Evolutionary conservation across 2,888 invertebrate species (phyloP).

Genomic region (Mythimna ferrago): DNA sequence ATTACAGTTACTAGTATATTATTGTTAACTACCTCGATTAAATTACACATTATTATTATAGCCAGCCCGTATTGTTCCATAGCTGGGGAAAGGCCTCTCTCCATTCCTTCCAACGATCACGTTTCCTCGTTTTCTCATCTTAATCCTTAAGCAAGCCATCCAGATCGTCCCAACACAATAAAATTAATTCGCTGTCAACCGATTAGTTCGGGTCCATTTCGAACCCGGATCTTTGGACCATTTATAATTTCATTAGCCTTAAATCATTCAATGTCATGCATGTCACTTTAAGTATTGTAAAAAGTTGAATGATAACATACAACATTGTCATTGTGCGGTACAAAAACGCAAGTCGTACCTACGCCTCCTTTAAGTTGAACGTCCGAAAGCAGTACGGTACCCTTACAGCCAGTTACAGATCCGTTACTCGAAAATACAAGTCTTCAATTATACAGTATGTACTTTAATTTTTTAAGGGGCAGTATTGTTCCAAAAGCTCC

Average conservation of each 20-base stretch:
- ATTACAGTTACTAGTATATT: background rate
- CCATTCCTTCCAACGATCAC: too few species aligned
- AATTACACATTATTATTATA: too few species aligned
- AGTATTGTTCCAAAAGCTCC: conserved; percentile 24
- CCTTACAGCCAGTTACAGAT: conserved; percentile 63
- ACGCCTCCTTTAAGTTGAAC: conserved; percentile 78
- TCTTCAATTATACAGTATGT: conserved; percentile 53
- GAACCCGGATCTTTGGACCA: conserved; percentile 52
- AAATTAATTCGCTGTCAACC: conserved; percentile 9
- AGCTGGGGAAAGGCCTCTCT: too few species aligned
- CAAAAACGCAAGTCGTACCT: conserved; percentile 73
- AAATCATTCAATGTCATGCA: conserved; percentile 39
- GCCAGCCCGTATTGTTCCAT: too few species aligned
- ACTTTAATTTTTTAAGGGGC: conserved; percentile 40
- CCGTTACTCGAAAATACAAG: conserved; percentile 67
- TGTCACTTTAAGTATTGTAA: conserved; percentile 59
- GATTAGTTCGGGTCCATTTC: conserved; percentile 24
- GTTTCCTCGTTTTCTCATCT: too few species aligned
- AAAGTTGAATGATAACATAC: conserved; percentile 74
- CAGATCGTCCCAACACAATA: background rate
- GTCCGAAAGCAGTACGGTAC: conserved; percentile 67
- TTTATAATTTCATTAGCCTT: conserved; percentile 44
- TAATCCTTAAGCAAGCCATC: too few species aligned
- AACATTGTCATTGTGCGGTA: conserved; percentile 63
- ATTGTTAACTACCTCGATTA: background rate